These are phyloP conservation scores for Drosophila eohydei DNA, from an alignment of 2,888 invertebrate species.

Conservation along the genomic window DNA sequence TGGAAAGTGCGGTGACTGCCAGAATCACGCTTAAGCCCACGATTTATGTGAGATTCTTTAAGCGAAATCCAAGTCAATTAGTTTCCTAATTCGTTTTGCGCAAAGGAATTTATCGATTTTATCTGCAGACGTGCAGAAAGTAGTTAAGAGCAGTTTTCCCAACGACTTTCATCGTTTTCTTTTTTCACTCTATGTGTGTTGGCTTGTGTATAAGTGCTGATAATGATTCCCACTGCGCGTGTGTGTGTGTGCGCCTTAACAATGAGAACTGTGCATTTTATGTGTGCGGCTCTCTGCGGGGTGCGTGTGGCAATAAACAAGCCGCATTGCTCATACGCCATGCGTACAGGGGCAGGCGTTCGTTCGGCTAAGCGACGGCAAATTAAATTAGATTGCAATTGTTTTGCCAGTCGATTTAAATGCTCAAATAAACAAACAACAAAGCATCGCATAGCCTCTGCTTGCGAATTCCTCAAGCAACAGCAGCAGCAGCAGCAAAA, in stretches of 20 bases:
- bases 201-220: slow-evolving; percentile 58
- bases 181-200: neutral
- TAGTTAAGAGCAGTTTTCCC: slow-evolving; percentile 77
- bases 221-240: slow-evolving; percentile 62
- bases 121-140: slow-evolving; percentile 81
- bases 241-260: slow-evolving; percentile 28
- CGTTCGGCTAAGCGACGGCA: slow-evolving; percentile 26
- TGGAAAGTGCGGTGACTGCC: slow-evolving; percentile 54
- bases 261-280: slow-evolving; percentile 62
- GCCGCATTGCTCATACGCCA: slow-evolving; percentile 74
- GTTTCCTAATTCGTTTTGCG: slow-evolving; percentile 81
- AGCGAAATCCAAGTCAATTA: slow-evolving; percentile 81
- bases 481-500: neutral
- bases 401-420: slow-evolving; percentile 57
- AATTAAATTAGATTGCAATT: slow-evolving; percentile 74
- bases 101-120: slow-evolving; percentile 81
- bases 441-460: slow-evolving; percentile 11
- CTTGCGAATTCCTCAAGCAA: slow-evolving; percentile 20
- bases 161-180: slow-evolving; percentile 43
- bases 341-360: slow-evolving; percentile 24
- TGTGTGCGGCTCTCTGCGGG: slow-evolving; percentile 45
- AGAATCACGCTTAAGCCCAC: slow-evolving; percentile 80
- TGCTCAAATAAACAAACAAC: slow-evolving; percentile 40
- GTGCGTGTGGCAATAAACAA: slow-evolving; percentile 65
- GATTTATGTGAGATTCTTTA: slow-evolving; percentile 81